These are phyloP conservation scores for Heliconius melpomene DNA, from an alignment of 1,140 invertebrate genomes.

Conservation along the genomic window DNA sequence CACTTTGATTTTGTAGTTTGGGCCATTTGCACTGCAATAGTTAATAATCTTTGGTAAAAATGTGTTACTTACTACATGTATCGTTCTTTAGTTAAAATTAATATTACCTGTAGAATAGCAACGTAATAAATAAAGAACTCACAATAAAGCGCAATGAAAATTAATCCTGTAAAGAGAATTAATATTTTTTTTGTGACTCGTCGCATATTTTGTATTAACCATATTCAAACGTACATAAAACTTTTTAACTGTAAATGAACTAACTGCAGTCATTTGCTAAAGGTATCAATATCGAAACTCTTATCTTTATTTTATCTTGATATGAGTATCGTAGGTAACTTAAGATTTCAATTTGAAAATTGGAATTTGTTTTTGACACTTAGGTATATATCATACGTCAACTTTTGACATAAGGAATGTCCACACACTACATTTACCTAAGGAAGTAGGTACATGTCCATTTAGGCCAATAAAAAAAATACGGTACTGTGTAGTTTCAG, in stretches of 20 bases:
- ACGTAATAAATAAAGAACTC: slow-evolving; percentile 70
- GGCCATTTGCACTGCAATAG: slow-evolving; percentile 67
- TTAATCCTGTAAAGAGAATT: slow-evolving; percentile 50
- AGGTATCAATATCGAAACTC: neutral
- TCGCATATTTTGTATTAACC: slow-evolving; percentile 46
- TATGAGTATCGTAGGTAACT: neutral
- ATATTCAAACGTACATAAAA: slow-evolving; percentile 5
- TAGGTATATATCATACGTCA: neutral
- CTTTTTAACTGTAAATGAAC: neutral
- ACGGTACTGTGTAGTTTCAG: no score
- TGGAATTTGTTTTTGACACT: neutral
- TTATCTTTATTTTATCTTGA: slow-evolving; percentile 5
- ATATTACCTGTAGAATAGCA: slow-evolving; percentile 58
- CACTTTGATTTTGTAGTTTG: slow-evolving; percentile 36
- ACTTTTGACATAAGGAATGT: neutral
- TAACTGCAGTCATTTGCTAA: neutral
- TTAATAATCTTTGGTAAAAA: slow-evolving; percentile 13
- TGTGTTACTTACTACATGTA: slow-evolving; percentile 9
- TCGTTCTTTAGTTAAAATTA: slow-evolving; percentile 11
- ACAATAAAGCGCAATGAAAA: slow-evolving; percentile 61
- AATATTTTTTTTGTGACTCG: slow-evolving; percentile 57
- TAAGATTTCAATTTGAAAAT: neutral
- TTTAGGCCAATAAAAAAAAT: no score
- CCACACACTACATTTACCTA: no score
- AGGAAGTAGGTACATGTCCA: no score